Conservation (phyloP, 2,113 vertebrate genomes). For the Carettochelys insculpta region DNA sequence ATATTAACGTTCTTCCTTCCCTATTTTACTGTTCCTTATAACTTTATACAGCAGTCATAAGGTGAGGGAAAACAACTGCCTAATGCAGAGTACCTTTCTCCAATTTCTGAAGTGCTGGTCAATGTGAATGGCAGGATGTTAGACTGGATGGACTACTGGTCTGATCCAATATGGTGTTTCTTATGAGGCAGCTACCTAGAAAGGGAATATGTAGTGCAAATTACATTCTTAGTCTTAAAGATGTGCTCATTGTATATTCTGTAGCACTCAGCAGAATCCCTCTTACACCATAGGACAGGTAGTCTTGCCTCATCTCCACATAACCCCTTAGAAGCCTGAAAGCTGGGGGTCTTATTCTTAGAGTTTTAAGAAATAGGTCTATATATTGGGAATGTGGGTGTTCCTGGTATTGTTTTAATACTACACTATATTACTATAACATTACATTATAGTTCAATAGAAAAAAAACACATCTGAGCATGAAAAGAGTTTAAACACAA, state of each 20-base stretch:
- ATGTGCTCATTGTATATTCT: not conserved
- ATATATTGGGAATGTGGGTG: not conserved
- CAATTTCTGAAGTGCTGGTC: not conserved
- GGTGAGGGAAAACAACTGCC: not conserved
- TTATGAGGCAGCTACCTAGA: not conserved
- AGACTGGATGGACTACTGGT: not conserved
- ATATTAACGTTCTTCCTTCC: not conserved
- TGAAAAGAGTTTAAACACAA: fast-evolving
- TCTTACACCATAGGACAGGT: not conserved
- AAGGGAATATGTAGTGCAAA: not conserved
- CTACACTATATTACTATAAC: not conserved
- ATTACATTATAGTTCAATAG: not conserved
- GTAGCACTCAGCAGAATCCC: not conserved
- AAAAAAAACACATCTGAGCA: not conserved
- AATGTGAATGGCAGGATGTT: not conserved
- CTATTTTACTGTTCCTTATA: not conserved
- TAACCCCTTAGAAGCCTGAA: not conserved
- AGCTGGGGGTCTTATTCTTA: not conserved
- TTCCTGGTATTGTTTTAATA: not conserved
- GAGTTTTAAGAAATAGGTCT: not conserved
- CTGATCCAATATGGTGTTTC: not conserved
- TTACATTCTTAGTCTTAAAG: not conserved
- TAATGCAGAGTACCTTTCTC: not conserved
- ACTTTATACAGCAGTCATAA: not conserved
- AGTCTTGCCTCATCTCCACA: not conserved